phyloP scores from a whole-genome alignment of 64 coral and sea anemone species.

The Montipora foliosa region DNA sequence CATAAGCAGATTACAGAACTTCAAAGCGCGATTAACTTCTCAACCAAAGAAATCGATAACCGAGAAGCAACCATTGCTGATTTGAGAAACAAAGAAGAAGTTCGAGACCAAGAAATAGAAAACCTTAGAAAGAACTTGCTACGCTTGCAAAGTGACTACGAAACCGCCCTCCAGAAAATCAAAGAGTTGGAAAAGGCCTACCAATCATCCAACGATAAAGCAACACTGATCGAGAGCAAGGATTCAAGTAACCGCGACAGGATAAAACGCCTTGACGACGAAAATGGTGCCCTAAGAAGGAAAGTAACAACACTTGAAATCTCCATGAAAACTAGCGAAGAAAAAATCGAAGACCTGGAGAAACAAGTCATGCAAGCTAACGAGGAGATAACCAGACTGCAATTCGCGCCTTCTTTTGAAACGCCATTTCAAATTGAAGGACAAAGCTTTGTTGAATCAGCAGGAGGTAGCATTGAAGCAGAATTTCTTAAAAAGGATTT shows the following conservation, averaged over 20 bases:
- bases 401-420: conserved; percentile 67
- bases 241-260: conserved; percentile 86
- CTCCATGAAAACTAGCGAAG: conserved; percentile 64
- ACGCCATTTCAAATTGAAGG: conserved; percentile 21
- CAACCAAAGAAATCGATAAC: conserved; percentile 71
- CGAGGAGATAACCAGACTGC: conserved; percentile 73
- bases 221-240: conserved; percentile 77
- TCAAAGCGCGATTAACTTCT: conserved; percentile 83
- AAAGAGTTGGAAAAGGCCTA: conserved; percentile 82
- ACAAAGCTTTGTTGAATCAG: conserved; percentile 43
- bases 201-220: conserved; percentile 71
- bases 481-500: conserved; percentile 81
- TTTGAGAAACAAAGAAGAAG: conserved; percentile 70
- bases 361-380: conserved; percentile 66
- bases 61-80: conserved; percentile 76
- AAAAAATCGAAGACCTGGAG: conserved; percentile 81
- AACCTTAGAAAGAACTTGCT: conserved; percentile 88
- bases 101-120: conserved; percentile 82
- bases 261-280: conserved; percentile 86
- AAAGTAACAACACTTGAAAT: conserved; percentile 84
- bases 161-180: conserved; percentile 87
- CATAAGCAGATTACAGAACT: conserved; percentile 83
- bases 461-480: conserved; percentile 56
- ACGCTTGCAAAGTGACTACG: conserved; percentile 81
- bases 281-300: conserved; percentile 79